Evolutionary conservation across 2,888 invertebrate genomes (phyloP).

Genomic region (Mayetiola destructor): DNA sequence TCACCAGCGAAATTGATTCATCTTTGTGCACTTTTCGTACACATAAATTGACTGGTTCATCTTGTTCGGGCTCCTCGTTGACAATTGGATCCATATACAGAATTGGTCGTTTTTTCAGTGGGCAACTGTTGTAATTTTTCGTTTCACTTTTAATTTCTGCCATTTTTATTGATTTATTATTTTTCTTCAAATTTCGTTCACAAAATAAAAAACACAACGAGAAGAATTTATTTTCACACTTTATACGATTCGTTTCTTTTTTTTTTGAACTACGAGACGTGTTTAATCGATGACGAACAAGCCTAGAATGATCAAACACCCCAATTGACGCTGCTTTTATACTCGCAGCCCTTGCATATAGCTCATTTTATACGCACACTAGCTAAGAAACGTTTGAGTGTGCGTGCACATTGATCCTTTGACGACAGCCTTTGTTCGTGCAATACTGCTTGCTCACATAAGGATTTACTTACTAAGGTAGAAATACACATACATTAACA

Average conservation of each 20-base stretch:
- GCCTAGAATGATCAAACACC: slow-evolving; percentile 21
- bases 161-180: neutral
- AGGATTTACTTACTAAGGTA: no score
- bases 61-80: slow-evolving; percentile 24
- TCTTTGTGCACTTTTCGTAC: slow-evolving; percentile 8
- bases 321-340: slow-evolving; percentile 20
- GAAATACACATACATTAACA: no score
- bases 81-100: slow-evolving; percentile 47
- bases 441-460: no score
- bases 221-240: no score
- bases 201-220: neutral
- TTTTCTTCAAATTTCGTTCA: neutral
- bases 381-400: no score
- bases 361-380: no score
- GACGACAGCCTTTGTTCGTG: no score
- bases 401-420: no score
- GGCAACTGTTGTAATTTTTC: slow-evolving; percentile 65
- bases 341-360: slow-evolving; percentile 20
- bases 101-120: slow-evolving; percentile 71
- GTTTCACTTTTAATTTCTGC: slow-evolving; percentile 31
- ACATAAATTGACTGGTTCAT: slow-evolving; percentile 15
- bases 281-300: slow-evolving; percentile 19
- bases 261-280: neutral
- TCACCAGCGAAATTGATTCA: neutral
- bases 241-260: neutral